Conservation (phyloP, 2,113 vertebrate species). For the Chaetorhynchus papuensis region DNA sequence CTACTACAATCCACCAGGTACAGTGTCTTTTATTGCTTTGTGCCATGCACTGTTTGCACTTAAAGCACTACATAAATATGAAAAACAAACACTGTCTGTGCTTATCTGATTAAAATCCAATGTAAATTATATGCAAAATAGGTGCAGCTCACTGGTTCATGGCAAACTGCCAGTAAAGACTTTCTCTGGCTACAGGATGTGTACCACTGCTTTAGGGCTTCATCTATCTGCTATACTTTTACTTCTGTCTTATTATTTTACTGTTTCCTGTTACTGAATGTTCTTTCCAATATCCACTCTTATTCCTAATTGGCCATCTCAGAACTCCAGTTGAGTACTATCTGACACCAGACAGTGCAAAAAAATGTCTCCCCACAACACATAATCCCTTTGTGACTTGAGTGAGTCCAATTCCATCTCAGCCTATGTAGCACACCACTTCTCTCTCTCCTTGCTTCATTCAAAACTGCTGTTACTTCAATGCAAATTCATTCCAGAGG, state of each 20-base stretch:
- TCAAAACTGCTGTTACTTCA: not conserved
- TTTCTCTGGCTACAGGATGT: not conserved
- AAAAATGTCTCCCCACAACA: not conserved
- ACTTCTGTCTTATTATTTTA: not conserved
- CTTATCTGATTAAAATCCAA: not conserved
- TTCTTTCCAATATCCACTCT: not conserved
- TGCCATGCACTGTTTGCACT: not conserved
- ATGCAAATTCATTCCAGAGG: not conserved
- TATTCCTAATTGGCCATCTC: not conserved
- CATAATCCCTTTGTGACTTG: not conserved
- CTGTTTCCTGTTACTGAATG: not conserved
- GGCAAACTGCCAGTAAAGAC: not conserved
- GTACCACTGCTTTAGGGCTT: not conserved
- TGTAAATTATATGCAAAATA: not conserved
- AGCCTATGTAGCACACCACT: rapidly evolving
- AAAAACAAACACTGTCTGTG: not conserved
- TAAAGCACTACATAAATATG: not conserved
- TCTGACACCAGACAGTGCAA: not conserved
- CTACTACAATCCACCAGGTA: not conserved
- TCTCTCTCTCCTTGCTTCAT: not conserved
- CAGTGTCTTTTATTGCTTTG: not conserved
- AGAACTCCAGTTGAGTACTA: not conserved
- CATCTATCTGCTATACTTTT: not conserved
- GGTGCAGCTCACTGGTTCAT: not conserved
- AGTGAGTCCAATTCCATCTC: not conserved